Evolutionary conservation across 2,797 vertebrate genomes (phyloP).

Genomic region (Carcharodon carcharias): DNA sequence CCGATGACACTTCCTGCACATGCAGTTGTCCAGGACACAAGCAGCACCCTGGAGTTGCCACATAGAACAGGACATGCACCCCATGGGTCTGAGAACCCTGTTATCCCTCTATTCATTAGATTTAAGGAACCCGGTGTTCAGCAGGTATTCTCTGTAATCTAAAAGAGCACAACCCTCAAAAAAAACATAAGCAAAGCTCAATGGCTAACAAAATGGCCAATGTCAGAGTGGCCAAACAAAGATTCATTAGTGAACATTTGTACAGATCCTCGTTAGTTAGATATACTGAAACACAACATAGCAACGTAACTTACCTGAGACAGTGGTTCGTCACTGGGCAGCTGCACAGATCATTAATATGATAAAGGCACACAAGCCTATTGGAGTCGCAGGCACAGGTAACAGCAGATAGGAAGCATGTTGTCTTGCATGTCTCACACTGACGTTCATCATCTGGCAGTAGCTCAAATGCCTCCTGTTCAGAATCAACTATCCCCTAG

Average conservation of each 20-base stretch:
- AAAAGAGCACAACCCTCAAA: not conserved
- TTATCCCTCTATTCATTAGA: not conserved
- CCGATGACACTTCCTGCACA: too few relatives aligned
- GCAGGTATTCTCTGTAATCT: not conserved
- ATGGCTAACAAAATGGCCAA: not conserved
- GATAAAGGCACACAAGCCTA: conserved; percentile 85
- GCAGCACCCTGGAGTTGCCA: too few relatives aligned
- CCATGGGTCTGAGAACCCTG: too few relatives aligned
- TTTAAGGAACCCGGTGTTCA: not conserved
- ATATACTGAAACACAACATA: not conserved
- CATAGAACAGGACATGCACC: too few relatives aligned
- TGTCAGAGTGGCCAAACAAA: not conserved
- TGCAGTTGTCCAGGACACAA: too few relatives aligned
- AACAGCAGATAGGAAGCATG: conserved; percentile 91
- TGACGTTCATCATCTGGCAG: conserved; percentile 94
- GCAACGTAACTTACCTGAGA: conserved; percentile 66
- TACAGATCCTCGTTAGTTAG: not conserved
- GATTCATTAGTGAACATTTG: not conserved
- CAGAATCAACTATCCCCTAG: conserved; percentile 84
- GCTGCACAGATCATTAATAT: conserved; percentile 74
- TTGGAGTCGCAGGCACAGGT: conserved; percentile 87
- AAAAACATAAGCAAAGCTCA: not conserved
- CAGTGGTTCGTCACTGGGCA: conserved; percentile 84
- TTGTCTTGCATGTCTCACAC: conserved; percentile 89
- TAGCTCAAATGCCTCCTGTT: conserved; percentile 94